Evolutionary conservation across 2,113 vertebrate species (phyloP).

Genomic region (Clarias gariepinus): DNA sequence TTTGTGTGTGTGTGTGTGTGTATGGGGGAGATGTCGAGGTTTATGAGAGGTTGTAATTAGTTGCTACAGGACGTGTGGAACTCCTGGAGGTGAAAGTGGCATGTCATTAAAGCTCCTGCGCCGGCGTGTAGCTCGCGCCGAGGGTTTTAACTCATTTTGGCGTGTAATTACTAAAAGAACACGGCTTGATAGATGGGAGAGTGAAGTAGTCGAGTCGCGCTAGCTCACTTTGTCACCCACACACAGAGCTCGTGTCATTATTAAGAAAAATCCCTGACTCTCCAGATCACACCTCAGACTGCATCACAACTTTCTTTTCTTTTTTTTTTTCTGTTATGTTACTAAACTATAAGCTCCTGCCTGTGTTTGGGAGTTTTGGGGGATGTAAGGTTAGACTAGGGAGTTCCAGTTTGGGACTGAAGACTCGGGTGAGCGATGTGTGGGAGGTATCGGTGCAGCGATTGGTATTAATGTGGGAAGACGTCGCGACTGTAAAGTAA

Average conservation of each 20-base stretch:
- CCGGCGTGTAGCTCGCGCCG: conserved; percentile 59
- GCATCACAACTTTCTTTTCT: conserved; percentile 26
- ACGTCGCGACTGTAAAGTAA: too few relatives aligned
- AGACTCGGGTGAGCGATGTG: not conserved
- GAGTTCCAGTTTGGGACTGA: not conserved
- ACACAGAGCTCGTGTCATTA: conserved; percentile 57
- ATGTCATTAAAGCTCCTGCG: conserved; percentile 64
- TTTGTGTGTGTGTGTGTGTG: not conserved
- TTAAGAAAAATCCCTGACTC: conserved; percentile 65
- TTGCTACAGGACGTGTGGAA: conserved; percentile 63
- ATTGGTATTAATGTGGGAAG: not conserved
- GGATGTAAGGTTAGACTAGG: not conserved
- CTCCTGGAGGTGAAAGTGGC: conserved; percentile 70
- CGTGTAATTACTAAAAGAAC: conserved; percentile 78
- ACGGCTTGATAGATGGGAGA: conserved; percentile 70
- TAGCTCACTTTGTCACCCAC: conserved; percentile 31
- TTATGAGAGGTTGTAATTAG: conserved; percentile 73
- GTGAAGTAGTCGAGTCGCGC: conserved; percentile 46
- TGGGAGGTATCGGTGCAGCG: not conserved
- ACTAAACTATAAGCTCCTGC: conserved; percentile 9
- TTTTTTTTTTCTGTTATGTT: conserved; percentile 28
- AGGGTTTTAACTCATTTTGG: conserved; percentile 75
- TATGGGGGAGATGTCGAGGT: conserved; percentile 51
- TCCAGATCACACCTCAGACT: conserved; percentile 36
- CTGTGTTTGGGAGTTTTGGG: not conserved